Evolutionary conservation across 2,888 invertebrate species (phyloP).

Genomic region (Eupithecia vulgata): DNA sequence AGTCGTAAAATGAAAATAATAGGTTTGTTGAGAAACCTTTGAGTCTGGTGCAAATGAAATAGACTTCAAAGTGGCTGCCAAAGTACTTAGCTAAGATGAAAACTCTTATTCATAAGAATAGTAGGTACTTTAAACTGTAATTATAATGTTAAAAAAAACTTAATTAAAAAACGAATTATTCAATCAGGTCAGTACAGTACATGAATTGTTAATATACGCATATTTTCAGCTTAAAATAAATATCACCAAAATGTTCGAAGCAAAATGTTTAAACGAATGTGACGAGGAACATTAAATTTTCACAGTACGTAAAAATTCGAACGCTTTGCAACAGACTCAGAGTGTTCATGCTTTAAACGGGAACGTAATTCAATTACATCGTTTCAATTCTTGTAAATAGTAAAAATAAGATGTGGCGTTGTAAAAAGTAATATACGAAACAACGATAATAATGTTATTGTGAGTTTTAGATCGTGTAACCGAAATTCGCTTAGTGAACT

Average conservation of each 20-base stretch:
- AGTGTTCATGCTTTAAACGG: constrained; percentile 51
- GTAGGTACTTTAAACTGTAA: neutral
- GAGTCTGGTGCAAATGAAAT: constrained; percentile 42
- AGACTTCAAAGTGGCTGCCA: neutral
- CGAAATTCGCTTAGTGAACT: constrained; percentile 72
- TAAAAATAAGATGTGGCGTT: constrained; percentile 61
- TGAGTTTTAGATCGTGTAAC: constrained; percentile 67
- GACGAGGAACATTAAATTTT: neutral
- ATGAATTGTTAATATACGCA: neutral
- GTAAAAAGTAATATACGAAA: constrained; percentile 58
- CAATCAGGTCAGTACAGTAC: neutral
- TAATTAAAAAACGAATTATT: too few relatives aligned
- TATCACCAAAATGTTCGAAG: too few relatives aligned
- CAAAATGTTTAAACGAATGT: too few relatives aligned
- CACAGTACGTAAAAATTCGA: neutral
- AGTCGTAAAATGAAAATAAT: constrained; percentile 58
- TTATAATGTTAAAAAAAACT: neutral
- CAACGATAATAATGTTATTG: constrained; percentile 64
- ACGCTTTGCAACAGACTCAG: constrained; percentile 42
- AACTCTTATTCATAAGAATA: neutral
- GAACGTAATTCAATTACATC: constrained; percentile 75
- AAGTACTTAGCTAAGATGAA: neutral
- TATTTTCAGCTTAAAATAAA: neutral
- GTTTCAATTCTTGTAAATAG: constrained; percentile 76
- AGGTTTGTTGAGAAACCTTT: constrained; percentile 44